Base-by-base conservation (phyloP, 2,888 invertebrate species). In the Lingula anatina region DNA sequence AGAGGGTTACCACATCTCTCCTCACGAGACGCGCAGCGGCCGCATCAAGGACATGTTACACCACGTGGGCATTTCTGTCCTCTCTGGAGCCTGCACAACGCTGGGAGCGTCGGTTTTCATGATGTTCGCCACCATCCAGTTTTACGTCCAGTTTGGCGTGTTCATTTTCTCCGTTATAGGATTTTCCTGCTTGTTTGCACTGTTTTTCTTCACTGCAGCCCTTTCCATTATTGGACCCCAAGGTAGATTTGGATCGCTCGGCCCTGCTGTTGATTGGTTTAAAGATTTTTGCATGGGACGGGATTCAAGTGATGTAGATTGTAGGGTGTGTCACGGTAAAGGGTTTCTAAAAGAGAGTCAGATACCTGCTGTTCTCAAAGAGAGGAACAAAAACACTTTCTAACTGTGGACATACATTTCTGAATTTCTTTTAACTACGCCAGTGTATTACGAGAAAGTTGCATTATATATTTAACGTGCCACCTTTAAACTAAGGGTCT, bases 101-200 rank as follows among this genome's bases (percentile, higher is more conserved):
- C 48, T 68, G n/a, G 71, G 71, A 1, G 69, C 71, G 1, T 65
- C 69, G 1, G 23, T 65, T 7, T 71, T 71, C 53, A 67, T 71
- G 70, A 54, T 71, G 38, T 62, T 66, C 27, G 70, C 68, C 5
- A 53, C 67, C 47, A 67, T 71, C 44, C 56, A 57, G 53, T 71
- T 71, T 46, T 66, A 71, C 49, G 54, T 67, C 37, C 64, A 68
- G 55, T 71, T 71, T 51, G 71, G 69, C 9, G 59, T 67, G 3
- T 69, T 71, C 50, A 61, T 71, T 60, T 62, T 70, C 44, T 56
- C 60, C 38, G 70, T 68, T 20, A 70, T 69, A 18, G 64, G 62
- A 7, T 71, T 71, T 48, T 71, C 71, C 1, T 21, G 69, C 41
- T 7, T 66, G 2, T 71, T 59, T 52, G 60, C 70, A 2, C 45